Evolutionary conservation across 2,888 invertebrate genomes (phyloP).

Genomic region (Globia sparganii): DNA sequence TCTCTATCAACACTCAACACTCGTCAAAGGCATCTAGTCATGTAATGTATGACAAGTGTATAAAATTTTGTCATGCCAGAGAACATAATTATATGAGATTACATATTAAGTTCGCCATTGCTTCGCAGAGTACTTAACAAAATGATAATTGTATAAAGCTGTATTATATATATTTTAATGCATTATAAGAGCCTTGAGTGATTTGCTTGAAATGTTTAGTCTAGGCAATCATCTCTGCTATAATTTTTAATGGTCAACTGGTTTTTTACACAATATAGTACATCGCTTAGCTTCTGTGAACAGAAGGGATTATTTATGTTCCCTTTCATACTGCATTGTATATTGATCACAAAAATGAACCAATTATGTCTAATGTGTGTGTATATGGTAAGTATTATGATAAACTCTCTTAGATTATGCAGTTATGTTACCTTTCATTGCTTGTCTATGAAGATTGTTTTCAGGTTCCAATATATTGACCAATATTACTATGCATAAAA

Average conservation of each 20-base stretch:
- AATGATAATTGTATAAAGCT: slow-evolving; percentile 2
- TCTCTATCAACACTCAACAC: background rate
- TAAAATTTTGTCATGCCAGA: background rate
- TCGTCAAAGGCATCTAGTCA: background rate
- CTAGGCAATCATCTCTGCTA: background rate
- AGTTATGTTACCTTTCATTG: background rate
- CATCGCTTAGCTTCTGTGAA: slow-evolving; percentile 3
- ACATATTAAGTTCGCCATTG: slow-evolving; percentile 53
- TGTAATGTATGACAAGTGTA: background rate
- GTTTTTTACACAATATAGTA: background rate
- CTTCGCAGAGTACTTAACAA: slow-evolving; percentile 19
- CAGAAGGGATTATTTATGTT: background rate
- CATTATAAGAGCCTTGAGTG: background rate
- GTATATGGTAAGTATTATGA: background rate
- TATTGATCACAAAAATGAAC: background rate
- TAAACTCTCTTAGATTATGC: background rate
- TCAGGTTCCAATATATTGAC: background rate
- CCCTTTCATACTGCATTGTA: background rate
- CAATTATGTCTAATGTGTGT: background rate
- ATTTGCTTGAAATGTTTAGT: background rate
- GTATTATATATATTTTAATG: background rate
- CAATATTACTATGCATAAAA: background rate
- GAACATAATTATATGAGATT: slow-evolving; percentile 24
- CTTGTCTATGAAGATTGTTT: background rate
- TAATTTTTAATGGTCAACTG: background rate